These are phyloP conservation scores for Ardeotis arabs DNA, from an alignment of 2,113 vertebrate genomes.

Conservation along the genomic window DNA sequence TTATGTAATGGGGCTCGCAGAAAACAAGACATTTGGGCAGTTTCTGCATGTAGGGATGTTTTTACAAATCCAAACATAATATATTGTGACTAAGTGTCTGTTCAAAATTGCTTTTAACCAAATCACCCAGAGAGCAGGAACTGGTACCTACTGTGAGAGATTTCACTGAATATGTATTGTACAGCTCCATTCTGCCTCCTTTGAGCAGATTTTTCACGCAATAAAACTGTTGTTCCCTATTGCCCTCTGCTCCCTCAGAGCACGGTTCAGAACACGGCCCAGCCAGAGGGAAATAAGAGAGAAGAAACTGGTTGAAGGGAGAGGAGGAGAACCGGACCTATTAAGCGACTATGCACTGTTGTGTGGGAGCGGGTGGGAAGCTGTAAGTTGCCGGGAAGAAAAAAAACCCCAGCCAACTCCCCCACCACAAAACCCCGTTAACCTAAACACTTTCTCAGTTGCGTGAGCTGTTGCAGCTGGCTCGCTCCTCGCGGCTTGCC, in stretches of 20 bases:
- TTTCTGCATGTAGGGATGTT: background rate
- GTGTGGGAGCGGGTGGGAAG: background rate
- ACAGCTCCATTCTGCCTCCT: background rate
- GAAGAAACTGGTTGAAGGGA: background rate
- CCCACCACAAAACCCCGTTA: background rate
- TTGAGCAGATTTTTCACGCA: background rate
- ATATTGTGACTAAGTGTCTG: conserved; percentile 11
- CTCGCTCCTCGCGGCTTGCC: rapidly evolving
- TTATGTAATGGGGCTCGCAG: background rate
- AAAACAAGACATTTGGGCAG: background rate
- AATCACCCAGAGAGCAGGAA: background rate
- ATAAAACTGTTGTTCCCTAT: background rate
- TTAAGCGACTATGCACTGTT: background rate
- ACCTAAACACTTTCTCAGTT: background rate
- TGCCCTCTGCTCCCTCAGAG: background rate
- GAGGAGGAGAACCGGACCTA: background rate
- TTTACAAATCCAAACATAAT: background rate
- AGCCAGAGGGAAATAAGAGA: background rate
- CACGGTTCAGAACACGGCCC: background rate
- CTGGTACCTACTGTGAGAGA: background rate
- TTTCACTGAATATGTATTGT: background rate
- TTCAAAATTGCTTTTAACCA: background rate
- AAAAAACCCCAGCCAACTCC: background rate
- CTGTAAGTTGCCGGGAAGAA: background rate
- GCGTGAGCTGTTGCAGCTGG: background rate